These are phyloP conservation scores for Talpa occidentalis DNA, from an alignment of 2,113 vertebrate genomes.

Conservation along the genomic window DNA sequence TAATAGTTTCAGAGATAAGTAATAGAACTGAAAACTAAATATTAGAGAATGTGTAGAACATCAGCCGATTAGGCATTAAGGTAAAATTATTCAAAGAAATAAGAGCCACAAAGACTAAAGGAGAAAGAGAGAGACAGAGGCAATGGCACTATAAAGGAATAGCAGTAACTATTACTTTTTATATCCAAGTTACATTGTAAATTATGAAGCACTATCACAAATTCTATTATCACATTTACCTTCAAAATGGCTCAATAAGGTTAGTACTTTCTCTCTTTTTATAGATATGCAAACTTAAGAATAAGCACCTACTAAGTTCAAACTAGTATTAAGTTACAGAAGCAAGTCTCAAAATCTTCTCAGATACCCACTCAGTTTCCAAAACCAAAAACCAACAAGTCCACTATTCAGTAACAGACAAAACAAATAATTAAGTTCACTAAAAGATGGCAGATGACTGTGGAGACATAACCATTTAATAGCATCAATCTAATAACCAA, in stretches of 20 bases:
- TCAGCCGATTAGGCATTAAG: neutral
- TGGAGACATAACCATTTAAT: neutral
- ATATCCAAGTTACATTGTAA: neutral
- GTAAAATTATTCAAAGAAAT: constrained; percentile 17
- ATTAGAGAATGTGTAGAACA: neutral
- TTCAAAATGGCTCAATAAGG: neutral
- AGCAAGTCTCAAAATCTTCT: neutral
- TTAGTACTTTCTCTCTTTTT: neutral
- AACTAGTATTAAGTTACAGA: neutral
- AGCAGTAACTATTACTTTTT: neutral
- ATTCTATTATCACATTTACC: neutral
- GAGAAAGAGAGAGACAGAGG: neutral
- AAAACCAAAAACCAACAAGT: constrained; percentile 11
- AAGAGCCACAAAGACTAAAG: neutral
- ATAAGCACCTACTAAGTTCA: neutral
- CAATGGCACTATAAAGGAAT: neutral
- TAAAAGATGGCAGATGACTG: neutral
- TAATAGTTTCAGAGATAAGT: neutral
- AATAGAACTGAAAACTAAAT: neutral
- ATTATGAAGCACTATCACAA: neutral
- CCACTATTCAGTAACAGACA: neutral
- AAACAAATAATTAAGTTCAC: neutral
- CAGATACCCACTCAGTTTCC: neutral
- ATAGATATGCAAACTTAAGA: neutral
- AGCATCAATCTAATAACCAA: neutral